These are phyloP conservation scores for Connochaetes taurinus DNA, from an alignment of 2,113 vertebrate species.

Conservation along the genomic window DNA sequence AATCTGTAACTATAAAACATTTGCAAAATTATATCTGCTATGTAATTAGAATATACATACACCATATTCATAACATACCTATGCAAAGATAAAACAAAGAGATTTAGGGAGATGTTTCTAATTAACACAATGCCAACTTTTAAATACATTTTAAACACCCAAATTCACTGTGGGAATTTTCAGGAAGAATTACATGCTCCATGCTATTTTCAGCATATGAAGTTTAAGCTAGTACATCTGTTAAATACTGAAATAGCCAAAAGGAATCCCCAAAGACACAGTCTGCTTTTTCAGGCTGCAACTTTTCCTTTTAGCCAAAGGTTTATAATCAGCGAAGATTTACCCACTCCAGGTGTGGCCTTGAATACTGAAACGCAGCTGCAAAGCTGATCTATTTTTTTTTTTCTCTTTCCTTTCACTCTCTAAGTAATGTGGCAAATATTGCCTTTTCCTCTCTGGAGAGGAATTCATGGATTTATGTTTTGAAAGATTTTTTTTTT, in stretches of 20 bases:
- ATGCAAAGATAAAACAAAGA: neutral
- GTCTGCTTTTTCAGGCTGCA: conserved; percentile 21
- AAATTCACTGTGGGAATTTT: neutral
- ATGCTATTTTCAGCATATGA: conserved; percentile 2
- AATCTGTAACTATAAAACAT: neutral
- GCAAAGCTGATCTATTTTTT: conserved; percentile 36
- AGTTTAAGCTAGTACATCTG: conserved; percentile 8
- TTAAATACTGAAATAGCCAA: neutral
- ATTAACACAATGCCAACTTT: neutral
- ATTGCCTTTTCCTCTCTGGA: conserved; percentile 62
- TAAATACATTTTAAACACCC: conserved; percentile 1
- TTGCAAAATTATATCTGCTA: neutral
- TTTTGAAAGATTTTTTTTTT: conserved; percentile 53
- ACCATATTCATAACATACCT: neutral
- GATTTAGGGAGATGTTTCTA: neutral
- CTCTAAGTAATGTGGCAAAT: conserved; percentile 51
- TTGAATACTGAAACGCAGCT: conserved; percentile 57
- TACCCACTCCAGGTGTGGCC: conserved; percentile 64
- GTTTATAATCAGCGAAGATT: neutral
- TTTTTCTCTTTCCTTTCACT: conserved; percentile 31
- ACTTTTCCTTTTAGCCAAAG: conserved; percentile 23
- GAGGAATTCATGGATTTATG: conserved; percentile 64
- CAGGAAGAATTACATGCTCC: neutral
- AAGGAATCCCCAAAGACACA: conserved; percentile 12
- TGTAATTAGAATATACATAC: neutral